phyloP scores from a whole-genome alignment of 92 coral and sea anemone species.

The Diadumene lineata region DNA sequence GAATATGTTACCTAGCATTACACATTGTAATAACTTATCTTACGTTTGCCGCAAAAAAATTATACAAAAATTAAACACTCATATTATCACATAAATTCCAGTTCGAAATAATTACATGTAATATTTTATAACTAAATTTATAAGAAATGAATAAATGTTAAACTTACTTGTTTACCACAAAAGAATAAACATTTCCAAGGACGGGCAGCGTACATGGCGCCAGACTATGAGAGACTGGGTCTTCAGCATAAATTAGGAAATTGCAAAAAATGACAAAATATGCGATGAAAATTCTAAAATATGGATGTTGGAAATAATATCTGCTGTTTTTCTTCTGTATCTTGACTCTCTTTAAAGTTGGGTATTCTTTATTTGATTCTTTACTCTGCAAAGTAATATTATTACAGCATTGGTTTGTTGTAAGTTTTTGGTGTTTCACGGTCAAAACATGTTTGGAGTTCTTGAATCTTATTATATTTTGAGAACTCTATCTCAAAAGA shows the following conservation, averaged over 20 bases:
- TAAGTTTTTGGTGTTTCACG: too few species aligned
- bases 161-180: constrained; percentile 86
- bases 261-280: constrained; percentile 92
- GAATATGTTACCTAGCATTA: too few species aligned
- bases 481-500: too few species aligned
- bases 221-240: constrained; percentile 94
- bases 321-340: constrained; percentile 89
- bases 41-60: too few species aligned
- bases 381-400: background rate
- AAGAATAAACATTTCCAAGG: constrained; percentile 87
- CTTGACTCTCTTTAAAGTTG: constrained; percentile 47
- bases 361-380: background rate
- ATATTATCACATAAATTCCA: too few species aligned
- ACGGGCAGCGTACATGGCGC: constrained; percentile 82
- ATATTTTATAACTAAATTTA: background rate
- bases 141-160: too few species aligned
- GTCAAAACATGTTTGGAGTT: too few species aligned
- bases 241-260: constrained; percentile 94
- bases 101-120: too few species aligned
- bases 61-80: too few species aligned
- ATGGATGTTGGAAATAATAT: constrained; percentile 97
- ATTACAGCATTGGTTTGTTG: too few species aligned
- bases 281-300: constrained; percentile 79
- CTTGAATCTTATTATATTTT: too few species aligned
- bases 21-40: too few species aligned